phyloP scores from a whole-genome alignment of 2,113 vertebrate genomes.

The Turdus rufiventris region DNA sequence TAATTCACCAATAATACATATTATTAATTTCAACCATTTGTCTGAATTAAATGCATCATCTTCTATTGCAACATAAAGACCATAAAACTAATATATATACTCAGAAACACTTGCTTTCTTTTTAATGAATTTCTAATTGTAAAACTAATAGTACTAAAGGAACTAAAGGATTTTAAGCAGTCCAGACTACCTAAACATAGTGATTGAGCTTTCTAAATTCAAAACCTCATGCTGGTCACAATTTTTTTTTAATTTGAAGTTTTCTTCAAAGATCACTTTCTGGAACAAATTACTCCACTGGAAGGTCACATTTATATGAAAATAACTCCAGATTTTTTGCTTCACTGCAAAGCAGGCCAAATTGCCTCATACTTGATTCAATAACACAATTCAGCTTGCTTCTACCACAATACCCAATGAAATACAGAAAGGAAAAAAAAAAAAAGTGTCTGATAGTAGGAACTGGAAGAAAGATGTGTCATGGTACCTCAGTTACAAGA shows the following conservation, averaged over 20 bases:
- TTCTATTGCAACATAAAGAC: background rate
- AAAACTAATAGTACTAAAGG: background rate
- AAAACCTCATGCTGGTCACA: background rate
- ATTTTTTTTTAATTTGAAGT: background rate
- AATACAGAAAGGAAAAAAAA: background rate
- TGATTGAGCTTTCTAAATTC: background rate
- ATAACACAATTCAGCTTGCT: background rate
- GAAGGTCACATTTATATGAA: background rate
- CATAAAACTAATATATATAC: background rate
- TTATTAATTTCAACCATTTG: background rate
- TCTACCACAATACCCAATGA: background rate
- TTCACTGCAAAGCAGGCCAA: background rate
- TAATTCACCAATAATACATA: background rate
- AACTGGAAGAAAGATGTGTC: background rate
- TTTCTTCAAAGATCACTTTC: background rate
- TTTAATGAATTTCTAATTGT: background rate
- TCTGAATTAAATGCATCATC: background rate
- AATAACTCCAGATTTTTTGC: background rate
- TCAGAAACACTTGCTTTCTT: background rate
- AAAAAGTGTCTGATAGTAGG: background rate
- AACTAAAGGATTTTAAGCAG: background rate
- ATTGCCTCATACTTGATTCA: background rate
- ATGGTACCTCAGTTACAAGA: background rate
- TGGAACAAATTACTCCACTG: background rate
- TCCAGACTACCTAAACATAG: background rate